Conservation (phyloP, 2,888 invertebrate genomes). For the Stenchaetothrips biformis region DNA sequence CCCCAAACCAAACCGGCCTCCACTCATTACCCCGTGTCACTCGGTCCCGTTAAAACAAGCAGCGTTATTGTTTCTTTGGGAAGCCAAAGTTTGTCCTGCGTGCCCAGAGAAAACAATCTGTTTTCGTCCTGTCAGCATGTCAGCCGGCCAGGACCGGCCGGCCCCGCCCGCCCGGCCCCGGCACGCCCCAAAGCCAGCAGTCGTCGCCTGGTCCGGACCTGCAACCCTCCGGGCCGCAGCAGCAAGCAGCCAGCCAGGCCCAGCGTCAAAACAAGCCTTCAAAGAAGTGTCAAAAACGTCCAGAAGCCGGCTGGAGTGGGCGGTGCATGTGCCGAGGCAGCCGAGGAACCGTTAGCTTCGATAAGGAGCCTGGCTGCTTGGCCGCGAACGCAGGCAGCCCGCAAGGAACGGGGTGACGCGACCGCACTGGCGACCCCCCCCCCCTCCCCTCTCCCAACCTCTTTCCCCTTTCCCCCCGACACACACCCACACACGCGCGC, state of each 20-base stretch:
- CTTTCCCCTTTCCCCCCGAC: background rate
- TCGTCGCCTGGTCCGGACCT: no score
- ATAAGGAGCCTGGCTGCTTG: background rate
- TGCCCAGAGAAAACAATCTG: background rate
- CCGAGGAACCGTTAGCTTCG: background rate
- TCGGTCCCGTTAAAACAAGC: background rate
- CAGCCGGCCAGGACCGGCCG: background rate
- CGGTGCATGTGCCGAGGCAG: background rate
- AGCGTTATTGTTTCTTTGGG: background rate
- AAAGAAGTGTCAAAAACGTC: background rate
- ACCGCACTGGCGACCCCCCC: background rate
- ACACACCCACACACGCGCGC: background rate
- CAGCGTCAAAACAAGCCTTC: slow-evolving; percentile 10
- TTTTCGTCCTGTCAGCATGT: background rate
- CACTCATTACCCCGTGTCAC: slow-evolving; percentile 9
- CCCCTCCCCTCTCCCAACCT: background rate
- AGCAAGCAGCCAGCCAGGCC: no score
- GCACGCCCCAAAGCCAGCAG: no score
- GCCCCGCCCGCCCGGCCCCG: no score
- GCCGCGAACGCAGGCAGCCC: background rate
- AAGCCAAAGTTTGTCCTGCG: background rate
- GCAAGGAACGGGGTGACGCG: background rate
- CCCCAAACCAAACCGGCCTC: background rate
- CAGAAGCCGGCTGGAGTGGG: background rate
- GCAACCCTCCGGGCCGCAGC: no score